Evolutionary conservation across 2,888 invertebrate species (phyloP), one percentile per base, ranked within the genome.

Genomic region (Meteorus colon): DNA sequence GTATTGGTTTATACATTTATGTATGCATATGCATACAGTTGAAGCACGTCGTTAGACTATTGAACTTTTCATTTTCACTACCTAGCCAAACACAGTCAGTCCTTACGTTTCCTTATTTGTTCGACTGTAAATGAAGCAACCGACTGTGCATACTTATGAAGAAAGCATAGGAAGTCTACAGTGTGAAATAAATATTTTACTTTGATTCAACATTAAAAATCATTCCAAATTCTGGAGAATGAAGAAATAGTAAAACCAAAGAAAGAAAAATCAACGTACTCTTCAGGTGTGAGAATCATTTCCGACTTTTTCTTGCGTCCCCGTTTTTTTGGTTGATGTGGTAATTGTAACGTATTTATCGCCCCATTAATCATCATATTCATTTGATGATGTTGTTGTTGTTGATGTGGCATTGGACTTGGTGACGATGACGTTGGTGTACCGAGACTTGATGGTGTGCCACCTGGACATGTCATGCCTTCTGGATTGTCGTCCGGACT

Each of bases 271-370:
- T 34, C 5, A 29, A 82, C 89, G 88, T 83, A 90, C 90, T 90
- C 90, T 82, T 90, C 91, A 1, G 90, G 89, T 73, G 90, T 90
- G 60, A 91, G 89, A 60, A 89, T 88, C 86, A 89, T 89, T 77
- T 89, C 89, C 69, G 87, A 89, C 90, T 97, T 97, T 92, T 96
- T 96, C 92, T 96, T 96, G 74, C 96, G 91, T 29, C 96, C 96
- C 19, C 96, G 91, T 89, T 96, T 96, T 90, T 96, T 96, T 77
- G 95, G 96, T 81, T 89, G 89, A 76, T 89, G 89, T 63, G 81
- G 79, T 73, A 84, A 80, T 79, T 86, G 80, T 70, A 86, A 85
- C 4, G 86, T 87, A 82, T 88, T 90, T 34, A 87, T 82, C 81
- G 83, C 88, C 79, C 88, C 87, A 81, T 88, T 89, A 82, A 88